phyloP scores from a whole-genome alignment of 2,113 vertebrate species.

The Dunckerocampus dactyliophorus region DNA sequence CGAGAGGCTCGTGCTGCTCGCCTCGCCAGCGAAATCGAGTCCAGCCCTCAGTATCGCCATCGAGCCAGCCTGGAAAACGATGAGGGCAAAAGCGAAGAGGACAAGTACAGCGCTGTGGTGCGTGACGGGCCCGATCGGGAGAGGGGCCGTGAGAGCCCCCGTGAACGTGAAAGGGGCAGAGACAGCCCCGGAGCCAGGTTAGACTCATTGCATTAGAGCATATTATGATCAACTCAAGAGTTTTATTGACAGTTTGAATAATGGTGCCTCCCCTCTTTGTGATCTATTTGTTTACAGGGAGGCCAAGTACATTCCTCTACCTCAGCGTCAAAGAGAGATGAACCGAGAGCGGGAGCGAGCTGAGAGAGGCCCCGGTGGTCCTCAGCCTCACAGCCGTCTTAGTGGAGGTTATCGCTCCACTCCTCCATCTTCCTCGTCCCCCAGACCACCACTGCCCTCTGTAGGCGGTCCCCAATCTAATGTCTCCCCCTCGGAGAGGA shows the following conservation, averaged over 20 bases:
- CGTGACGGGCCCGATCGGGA: conserved; percentile 73
- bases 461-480: conserved; percentile 61
- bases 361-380: conserved; percentile 57
- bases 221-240: not conserved
- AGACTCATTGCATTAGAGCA: not conserved
- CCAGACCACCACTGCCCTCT: conserved; percentile 57
- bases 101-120: conserved; percentile 82
- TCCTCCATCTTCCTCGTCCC: conserved; percentile 55
- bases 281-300: conserved; percentile 67
- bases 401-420: conserved; percentile 61
- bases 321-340: conserved; percentile 83
- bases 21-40: conserved; percentile 86
- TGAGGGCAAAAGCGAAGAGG: conserved; percentile 83
- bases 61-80: conserved; percentile 84
- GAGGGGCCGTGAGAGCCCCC: conserved; percentile 60
- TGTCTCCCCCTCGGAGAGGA: conserved; percentile 65
- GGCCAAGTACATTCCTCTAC: conserved; percentile 84
- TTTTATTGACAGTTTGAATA: not conserved
- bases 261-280: not conserved
- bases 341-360: conserved; percentile 62
- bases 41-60: conserved; percentile 83
- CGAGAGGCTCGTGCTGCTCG: conserved; percentile 83
- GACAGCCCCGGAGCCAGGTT: conserved; percentile 70
- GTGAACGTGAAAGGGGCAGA: conserved; percentile 61
- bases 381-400: conserved; percentile 63